phyloP scores from a whole-genome alignment of 2,797 vertebrate species.

The Rachycentron canadum region DNA sequence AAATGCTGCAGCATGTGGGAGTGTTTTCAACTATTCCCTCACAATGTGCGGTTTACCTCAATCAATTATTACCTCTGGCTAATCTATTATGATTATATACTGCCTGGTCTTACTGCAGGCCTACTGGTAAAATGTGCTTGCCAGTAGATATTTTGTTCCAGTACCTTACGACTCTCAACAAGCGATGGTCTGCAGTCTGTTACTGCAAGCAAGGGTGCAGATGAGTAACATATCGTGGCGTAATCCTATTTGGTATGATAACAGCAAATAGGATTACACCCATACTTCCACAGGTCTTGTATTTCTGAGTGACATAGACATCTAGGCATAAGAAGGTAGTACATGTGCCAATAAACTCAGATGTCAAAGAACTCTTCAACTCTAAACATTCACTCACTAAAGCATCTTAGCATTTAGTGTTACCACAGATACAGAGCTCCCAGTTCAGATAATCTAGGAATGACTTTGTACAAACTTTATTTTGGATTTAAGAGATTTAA shows the following conservation, averaged over 20 bases:
- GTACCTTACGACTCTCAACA: conserved; percentile 39
- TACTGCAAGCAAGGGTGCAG: conserved; percentile 55
- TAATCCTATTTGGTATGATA: conserved; percentile 80
- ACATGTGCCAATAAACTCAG: conserved; percentile 39
- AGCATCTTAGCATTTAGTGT: conserved; percentile 29
- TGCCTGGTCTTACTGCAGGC: conserved; percentile 13
- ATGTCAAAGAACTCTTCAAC: conserved; percentile 37
- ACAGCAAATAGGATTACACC: conserved; percentile 78
- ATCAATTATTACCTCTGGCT: conserved; percentile 56
- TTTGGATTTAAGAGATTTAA: conserved; percentile 45
- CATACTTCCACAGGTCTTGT: conserved; percentile 60
- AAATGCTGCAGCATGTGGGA: conserved; percentile 31
- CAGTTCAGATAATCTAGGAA: conserved; percentile 18
- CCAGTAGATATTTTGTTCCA: conserved; percentile 52
- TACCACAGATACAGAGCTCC: conserved; percentile 8
- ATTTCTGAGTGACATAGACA: conserved; percentile 56
- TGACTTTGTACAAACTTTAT: conserved; percentile 29
- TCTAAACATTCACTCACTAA: conserved; percentile 25
- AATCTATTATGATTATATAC: conserved; percentile 52
- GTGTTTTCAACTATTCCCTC: conserved; percentile 47
- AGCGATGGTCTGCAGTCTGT: conserved; percentile 56
- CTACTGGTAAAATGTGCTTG: conserved; percentile 32
- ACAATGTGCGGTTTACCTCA: conserved; percentile 44
- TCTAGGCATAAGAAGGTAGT: conserved; percentile 41
- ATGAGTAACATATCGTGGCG: conserved; percentile 69